phyloP scores from a whole-genome alignment of 2,888 invertebrate species.

The Drosophila kokeensis region DNA sequence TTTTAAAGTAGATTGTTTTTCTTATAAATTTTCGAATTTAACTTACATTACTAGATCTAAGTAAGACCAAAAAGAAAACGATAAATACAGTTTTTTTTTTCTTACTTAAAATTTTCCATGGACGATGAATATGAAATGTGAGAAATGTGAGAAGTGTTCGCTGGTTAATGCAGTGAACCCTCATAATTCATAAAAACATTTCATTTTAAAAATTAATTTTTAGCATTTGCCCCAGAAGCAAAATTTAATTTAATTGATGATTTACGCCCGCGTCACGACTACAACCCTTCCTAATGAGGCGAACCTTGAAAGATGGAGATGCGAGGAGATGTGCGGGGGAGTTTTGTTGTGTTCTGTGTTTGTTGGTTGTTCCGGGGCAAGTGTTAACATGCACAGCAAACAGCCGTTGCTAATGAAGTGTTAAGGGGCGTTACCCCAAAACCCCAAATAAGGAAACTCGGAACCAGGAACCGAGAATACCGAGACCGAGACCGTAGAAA shows the following conservation, averaged over 20 bases:
- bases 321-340: background rate
- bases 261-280: slow-evolving; percentile 60
- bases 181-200: slow-evolving; percentile 68
- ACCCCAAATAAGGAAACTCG: background rate
- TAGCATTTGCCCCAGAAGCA: slow-evolving; percentile 63
- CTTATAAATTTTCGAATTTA: background rate
- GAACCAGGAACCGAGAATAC: background rate
- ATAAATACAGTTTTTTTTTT: background rate
- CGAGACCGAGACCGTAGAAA: background rate
- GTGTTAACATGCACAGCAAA: slow-evolving; percentile 52
- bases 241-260: slow-evolving; percentile 77
- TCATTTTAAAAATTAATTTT: slow-evolving; percentile 76
- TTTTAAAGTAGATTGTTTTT: background rate
- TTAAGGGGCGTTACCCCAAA: slow-evolving; percentile 28
- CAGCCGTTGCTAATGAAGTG: slow-evolving; percentile 64
- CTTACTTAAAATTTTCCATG: background rate
- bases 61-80: background rate
- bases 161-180: slow-evolving; percentile 44
- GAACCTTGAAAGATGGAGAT: background rate
- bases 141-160: background rate
- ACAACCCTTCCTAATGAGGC: slow-evolving; percentile 64
- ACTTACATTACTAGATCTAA: background rate
- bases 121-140: background rate
- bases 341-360: slow-evolving; percentile 12
- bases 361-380: slow-evolving; percentile 46